phyloP scores from a whole-genome alignment of 2,888 invertebrate species.

The Mayetiola destructor region DNA sequence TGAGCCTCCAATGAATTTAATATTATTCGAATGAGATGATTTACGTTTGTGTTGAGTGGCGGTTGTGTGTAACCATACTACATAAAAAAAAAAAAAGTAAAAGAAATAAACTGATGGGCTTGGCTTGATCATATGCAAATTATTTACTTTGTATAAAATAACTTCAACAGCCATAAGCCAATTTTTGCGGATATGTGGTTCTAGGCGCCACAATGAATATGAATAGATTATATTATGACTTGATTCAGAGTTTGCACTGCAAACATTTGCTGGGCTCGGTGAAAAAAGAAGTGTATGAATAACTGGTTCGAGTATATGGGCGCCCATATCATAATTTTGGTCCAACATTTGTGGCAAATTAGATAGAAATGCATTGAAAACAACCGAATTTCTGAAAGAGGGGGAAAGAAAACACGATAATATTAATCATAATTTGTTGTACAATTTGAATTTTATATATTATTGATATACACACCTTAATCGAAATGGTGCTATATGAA shows the following conservation, averaged over 20 bases:
- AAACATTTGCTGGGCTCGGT: constrained; percentile 54
- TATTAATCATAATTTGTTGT: constrained; percentile 6
- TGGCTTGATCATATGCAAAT: background rate
- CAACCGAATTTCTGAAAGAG: constrained; percentile 67
- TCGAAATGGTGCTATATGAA: constrained; percentile 77
- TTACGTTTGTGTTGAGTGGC: constrained; percentile 53
- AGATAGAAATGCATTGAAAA: constrained; percentile 89
- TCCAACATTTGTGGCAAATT: constrained; percentile 89
- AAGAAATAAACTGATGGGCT: background rate
- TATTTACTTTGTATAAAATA: constrained; percentile 77
- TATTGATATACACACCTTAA: constrained; percentile 45
- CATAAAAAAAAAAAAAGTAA: constrained; percentile 21
- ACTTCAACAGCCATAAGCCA: constrained; percentile 91
- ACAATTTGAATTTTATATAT: background rate
- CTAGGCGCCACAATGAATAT: constrained; percentile 78
- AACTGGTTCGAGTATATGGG: constrained; percentile 65
- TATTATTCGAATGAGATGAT: constrained; percentile 72
- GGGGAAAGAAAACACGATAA: no score
- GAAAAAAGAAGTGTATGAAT: constrained; percentile 67
- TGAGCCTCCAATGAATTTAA: constrained; percentile 84
- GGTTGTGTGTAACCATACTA: constrained; percentile 65
- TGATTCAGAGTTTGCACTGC: constrained; percentile 38
- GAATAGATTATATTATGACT: constrained; percentile 42
- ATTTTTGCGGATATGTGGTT: constrained; percentile 70
- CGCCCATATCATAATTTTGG: constrained; percentile 86